Conservation (phyloP, 2,113 vertebrate genomes). For the Cyrtonyx montezumae region DNA sequence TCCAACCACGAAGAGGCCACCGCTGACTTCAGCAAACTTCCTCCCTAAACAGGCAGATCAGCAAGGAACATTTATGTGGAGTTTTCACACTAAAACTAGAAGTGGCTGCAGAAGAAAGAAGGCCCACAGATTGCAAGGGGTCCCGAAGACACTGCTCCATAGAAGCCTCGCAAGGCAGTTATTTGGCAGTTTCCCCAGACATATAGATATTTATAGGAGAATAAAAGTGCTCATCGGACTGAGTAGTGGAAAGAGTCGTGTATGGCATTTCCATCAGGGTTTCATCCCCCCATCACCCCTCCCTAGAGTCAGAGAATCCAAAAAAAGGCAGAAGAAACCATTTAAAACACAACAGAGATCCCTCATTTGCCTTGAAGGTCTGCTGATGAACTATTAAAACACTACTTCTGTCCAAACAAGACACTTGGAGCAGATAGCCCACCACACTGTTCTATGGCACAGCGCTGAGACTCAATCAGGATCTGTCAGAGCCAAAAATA, state of each 20-base stretch:
- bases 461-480: conserved; percentile 30
- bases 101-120: conserved; percentile 9
- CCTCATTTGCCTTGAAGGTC: conserved; percentile 26
- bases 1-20: neutral
- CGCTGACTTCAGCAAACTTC: neutral
- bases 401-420: conserved; percentile 30
- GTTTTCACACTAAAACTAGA: neutral
- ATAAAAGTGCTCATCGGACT: conserved; percentile 51
- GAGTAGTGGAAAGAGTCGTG: conserved; percentile 59
- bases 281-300: neutral
- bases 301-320: neutral
- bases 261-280: conserved; percentile 55
- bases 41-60: neutral
- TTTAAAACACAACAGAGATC: conserved; percentile 55
- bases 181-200: conserved; percentile 59
- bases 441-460: conserved; percentile 14
- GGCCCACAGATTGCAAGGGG: neutral
- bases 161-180: conserved; percentile 41
- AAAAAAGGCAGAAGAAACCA: conserved; percentile 49
- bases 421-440: conserved; percentile 29
- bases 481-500: conserved; percentile 42
- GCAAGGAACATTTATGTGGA: neutral
- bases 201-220: conserved; percentile 64
- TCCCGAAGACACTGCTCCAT: conserved; percentile 3
- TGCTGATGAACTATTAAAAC: conserved; percentile 56